phyloP scores from a whole-genome alignment of 1,140 invertebrate species.

The Drosophila ercepeae region DNA sequence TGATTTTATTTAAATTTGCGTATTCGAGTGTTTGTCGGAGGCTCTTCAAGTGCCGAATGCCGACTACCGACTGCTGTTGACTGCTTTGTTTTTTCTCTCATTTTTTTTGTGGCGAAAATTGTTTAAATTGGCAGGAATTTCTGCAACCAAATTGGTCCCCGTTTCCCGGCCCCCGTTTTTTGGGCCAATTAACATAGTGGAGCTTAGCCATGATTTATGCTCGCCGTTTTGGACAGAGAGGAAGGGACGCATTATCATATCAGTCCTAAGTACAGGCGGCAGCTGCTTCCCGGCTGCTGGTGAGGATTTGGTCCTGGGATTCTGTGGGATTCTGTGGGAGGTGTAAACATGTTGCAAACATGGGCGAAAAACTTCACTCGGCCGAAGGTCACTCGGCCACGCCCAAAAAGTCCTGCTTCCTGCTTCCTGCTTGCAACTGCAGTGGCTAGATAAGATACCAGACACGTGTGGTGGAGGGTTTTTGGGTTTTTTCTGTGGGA shows the following conservation, averaged over 20 bases:
- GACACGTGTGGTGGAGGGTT: slow-evolving; percentile 40
- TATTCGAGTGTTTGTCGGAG: slow-evolving; percentile 79
- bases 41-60: slow-evolving; percentile 66
- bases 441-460: slow-evolving; percentile 10
- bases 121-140: slow-evolving; percentile 79
- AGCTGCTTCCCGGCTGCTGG: slow-evolving; percentile 38
- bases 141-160: slow-evolving; percentile 59
- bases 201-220: slow-evolving; percentile 75
- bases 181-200: slow-evolving; percentile 76
- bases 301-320: slow-evolving; percentile 2
- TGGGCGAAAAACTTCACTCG: slow-evolving; percentile 22
- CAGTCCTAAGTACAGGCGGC: slow-evolving; percentile 46
- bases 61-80: background rate
- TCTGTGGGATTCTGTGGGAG: slow-evolving; percentile 18
- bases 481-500: background rate
- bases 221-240: slow-evolving; percentile 13
- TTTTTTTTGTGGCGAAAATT: slow-evolving; percentile 56
- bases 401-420: background rate
- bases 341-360: slow-evolving; percentile 55
- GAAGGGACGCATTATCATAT: slow-evolving; percentile 69
- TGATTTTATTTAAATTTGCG: slow-evolving; percentile 83
- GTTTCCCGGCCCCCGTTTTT: slow-evolving; percentile 20
- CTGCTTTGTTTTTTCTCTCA: slow-evolving; percentile 24
- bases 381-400: slow-evolving; percentile 41
- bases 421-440: slow-evolving; percentile 41